Percentiles rank a stretch among this genome's conserved stretches.
Conservation (phyloP, 2,113 vertebrate genomes). For the Tamias sibiricus region DNA sequence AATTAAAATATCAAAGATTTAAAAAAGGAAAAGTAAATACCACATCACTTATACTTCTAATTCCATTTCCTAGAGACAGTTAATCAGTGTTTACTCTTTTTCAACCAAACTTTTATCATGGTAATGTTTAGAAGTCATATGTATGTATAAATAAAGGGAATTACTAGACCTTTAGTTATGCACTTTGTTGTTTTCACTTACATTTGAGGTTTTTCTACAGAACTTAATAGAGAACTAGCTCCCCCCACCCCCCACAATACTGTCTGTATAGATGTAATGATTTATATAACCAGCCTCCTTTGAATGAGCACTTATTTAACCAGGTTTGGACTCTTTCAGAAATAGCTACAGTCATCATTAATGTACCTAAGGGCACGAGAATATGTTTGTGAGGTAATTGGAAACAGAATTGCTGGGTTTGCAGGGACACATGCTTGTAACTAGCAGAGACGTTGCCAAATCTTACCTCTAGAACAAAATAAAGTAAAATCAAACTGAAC, state of each 20-base stretch:
- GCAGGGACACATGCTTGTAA: background rate
- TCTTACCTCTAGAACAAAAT: background rate
- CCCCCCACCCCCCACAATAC: background rate
- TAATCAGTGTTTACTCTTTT: background rate
- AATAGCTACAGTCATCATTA: background rate
- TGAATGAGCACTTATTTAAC: background rate
- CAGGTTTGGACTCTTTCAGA: background rate
- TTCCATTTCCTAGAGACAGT: background rate
- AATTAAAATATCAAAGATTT: background rate
- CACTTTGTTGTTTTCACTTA: background rate
- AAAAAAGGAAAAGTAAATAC: background rate
- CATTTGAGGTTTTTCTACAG: background rate
- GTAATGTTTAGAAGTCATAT: background rate
- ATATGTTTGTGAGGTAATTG: background rate
- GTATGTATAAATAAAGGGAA: background rate
- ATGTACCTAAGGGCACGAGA: background rate
- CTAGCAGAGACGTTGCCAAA: background rate
- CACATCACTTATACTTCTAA: accelerated
- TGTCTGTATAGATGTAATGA: background rate
- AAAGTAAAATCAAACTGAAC: background rate
- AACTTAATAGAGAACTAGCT: background rate
- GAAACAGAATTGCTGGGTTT: background rate
- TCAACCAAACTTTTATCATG: background rate
- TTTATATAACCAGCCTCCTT: background rate
- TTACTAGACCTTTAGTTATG: background rate